Percentiles rank a stretch among this genome's conserved stretches.
These are phyloP conservation scores for Nibea coibor DNA, from an alignment of 2,113 vertebrate genomes.

Conservation along the genomic window DNA sequence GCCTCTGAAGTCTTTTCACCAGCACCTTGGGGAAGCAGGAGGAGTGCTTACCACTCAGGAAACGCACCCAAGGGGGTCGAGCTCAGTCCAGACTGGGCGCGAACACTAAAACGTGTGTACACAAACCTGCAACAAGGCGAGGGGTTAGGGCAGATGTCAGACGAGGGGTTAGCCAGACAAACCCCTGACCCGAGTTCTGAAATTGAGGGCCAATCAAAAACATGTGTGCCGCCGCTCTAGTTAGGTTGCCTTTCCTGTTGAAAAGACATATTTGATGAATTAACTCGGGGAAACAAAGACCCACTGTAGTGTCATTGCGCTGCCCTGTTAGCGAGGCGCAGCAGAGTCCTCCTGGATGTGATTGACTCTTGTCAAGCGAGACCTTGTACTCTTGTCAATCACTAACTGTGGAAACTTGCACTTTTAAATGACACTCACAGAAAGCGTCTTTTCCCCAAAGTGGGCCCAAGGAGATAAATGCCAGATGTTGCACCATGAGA, in stretches of 20 bases:
- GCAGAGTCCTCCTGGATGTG: slow-evolving; percentile 16
- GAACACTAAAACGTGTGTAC: slow-evolving; percentile 64
- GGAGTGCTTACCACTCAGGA: slow-evolving; percentile 46
- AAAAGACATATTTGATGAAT: slow-evolving; percentile 53
- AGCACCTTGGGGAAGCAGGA: slow-evolving; percentile 43
- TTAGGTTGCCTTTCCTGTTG: slow-evolving; percentile 30
- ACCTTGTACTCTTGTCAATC: slow-evolving; percentile 35
- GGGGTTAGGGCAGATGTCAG: slow-evolving; percentile 62
- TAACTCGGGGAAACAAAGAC: slow-evolving; percentile 49
- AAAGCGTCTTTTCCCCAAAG: background rate
- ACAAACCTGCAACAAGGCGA: slow-evolving; percentile 46
- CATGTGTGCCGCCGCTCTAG: slow-evolving; percentile 54
- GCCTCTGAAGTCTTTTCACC: slow-evolving; percentile 68
- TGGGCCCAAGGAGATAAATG: slow-evolving; percentile 10
- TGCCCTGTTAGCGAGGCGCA: background rate
- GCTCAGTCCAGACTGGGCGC: slow-evolving; percentile 12
- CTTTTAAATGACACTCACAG: slow-evolving; percentile 22
- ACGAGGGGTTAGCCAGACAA: slow-evolving; percentile 26
- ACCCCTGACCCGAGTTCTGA: slow-evolving; percentile 64
- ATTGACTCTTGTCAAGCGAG: slow-evolving; percentile 32
- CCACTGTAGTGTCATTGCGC: slow-evolving; percentile 24
- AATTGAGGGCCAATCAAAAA: slow-evolving; percentile 67
- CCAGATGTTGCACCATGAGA: slow-evolving; percentile 42
- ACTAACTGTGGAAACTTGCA: slow-evolving; percentile 16
- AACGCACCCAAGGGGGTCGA: slow-evolving; percentile 36